Percentiles rank a stretch among this genome's conserved stretches.
These are phyloP conservation scores for Tympanoctomys barrerae DNA, from an alignment of 2,797 vertebrate genomes.

Conservation along the genomic window DNA sequence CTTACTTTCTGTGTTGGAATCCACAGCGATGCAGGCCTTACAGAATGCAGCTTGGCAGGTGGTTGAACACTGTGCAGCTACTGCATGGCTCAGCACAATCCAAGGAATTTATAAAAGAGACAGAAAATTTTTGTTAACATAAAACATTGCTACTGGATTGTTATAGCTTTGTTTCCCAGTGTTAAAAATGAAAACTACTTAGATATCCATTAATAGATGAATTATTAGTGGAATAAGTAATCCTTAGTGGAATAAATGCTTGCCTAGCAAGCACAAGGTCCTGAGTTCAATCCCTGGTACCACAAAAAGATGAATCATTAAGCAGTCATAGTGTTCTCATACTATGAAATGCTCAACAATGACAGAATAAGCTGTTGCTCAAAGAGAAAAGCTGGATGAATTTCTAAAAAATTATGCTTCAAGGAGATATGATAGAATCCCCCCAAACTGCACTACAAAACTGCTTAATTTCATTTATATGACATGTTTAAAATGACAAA, in stretches of 20 bases:
- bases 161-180: background rate
- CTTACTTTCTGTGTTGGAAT: background rate
- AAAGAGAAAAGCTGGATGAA: background rate
- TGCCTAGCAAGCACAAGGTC: too few relatives aligned
- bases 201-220: background rate
- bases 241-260: too few relatives aligned
- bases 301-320: background rate
- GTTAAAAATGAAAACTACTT: background rate
- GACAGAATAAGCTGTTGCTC: background rate
- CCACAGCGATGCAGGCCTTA: background rate
- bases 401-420: too few relatives aligned
- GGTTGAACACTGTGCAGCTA: background rate
- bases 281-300: too few relatives aligned
- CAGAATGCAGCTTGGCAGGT: background rate
- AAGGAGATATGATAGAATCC: background rate
- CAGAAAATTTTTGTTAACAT: background rate
- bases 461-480: background rate
- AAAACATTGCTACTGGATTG: background rate
- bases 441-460: background rate
- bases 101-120: background rate
- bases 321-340: background rate
- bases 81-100: background rate
- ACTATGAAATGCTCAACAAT: background rate
- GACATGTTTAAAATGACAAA: background rate
- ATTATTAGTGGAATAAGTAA: background rate